Percentiles rank a stretch among this genome's conserved stretches.
These are phyloP conservation scores for Elegia similella DNA, from an alignment of 2,888 invertebrate genomes.

Conservation along the genomic window DNA sequence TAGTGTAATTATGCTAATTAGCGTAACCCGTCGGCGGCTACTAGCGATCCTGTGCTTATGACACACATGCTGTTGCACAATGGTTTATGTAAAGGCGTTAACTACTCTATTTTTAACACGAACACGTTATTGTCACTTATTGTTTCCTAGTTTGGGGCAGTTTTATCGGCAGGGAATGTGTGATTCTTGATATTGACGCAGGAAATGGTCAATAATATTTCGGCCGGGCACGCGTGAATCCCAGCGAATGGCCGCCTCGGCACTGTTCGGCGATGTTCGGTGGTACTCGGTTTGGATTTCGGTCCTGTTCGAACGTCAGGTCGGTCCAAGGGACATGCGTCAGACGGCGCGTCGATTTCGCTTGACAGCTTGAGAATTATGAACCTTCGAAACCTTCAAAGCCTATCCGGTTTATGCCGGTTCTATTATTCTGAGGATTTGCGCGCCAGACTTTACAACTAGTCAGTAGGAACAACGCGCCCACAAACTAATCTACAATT, in stretches of 20 bases:
- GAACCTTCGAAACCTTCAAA: constrained; percentile 21
- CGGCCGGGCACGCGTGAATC: constrained; percentile 60
- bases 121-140: constrained; percentile 51
- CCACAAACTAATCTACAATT: too few relatives aligned
- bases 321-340: constrained; percentile 53
- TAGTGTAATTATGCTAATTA: constrained; percentile 51
- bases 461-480: too few relatives aligned
- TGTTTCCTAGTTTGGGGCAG: constrained; percentile 44
- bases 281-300: constrained; percentile 35
- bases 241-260: constrained; percentile 58
- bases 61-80: constrained; percentile 51
- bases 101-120: constrained; percentile 48
- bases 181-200: constrained; percentile 53
- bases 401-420: neutral
- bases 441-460: neutral
- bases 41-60: constrained; percentile 47
- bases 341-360: constrained; percentile 43
- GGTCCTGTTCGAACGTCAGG: constrained; percentile 47
- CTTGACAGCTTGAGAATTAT: constrained; percentile 34
- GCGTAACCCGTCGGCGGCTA: constrained; percentile 45
- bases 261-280: constrained; percentile 69
- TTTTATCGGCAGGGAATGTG: constrained; percentile 47
- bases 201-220: constrained; percentile 71
- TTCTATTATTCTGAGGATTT: neutral
- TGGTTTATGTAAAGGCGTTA: constrained; percentile 37